Base-by-base conservation (phyloP, 2,797 vertebrate species). In the Helarctos malayanus region DNA sequence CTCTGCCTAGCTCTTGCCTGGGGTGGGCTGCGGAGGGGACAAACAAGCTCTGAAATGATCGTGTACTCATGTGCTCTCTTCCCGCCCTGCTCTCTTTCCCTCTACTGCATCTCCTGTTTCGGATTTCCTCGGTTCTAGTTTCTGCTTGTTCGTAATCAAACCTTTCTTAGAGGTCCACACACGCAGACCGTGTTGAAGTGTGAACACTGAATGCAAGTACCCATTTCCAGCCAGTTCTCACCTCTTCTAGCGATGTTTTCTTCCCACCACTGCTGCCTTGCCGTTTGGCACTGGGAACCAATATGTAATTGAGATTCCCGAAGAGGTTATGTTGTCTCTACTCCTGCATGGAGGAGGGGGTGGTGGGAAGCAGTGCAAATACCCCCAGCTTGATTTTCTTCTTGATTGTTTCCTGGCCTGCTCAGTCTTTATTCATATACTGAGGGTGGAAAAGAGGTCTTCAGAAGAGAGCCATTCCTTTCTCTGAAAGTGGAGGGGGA, bases 341-440 rank as follows among this genome's bases (percentile, higher is more conserved):
- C 4, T 10, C 19, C 47, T 15, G 4, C 38, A 0, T 65, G 12
- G 35, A 29, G 18, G 52, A 29, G 57, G 18, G 3, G 16, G 59
- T 14, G 15, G 19, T 0, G 5, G 18, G 21, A 2, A n/a, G 23
- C 9, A 32, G 0, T 2, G 27, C 16, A 32, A 47, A 13, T 0
- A 11, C 38, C 23, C 71, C 3, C 23, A 32, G 14, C 10, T 52
- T 2, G 45, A 4, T 5, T n/a, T 45, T 10, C 5, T 25, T 23
- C 14, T 19, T 5, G 27, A 5, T 29, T 9, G 1, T 7, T 84
- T 65, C 45, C 25, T 38, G 21, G 0, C 18, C 7, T 29, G 2
- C 18, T 12, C 7, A 10, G 15, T n/a, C 15, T 75, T 38, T 27
- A 3, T 7, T 29, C 23, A 14, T 0, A 7, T 19, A 19, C 0